Percentiles rank a stretch among this genome's conserved stretches.
Evolutionary conservation across 2,888 invertebrate species (phyloP).

Genomic region (Agonum fuliginosum): DNA sequence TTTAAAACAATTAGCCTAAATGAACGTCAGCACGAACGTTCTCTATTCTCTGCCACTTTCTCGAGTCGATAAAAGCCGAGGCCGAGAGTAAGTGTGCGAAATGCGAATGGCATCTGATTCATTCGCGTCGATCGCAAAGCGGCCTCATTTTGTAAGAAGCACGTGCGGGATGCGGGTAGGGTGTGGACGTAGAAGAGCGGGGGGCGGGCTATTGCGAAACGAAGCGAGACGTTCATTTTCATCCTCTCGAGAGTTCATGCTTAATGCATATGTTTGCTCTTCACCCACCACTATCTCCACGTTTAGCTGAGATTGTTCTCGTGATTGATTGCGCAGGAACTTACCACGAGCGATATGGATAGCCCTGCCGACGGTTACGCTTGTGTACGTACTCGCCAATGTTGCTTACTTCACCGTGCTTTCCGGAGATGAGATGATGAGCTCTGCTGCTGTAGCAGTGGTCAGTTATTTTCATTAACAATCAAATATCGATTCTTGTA

Average conservation of each 20-base stretch:
- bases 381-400: constrained; percentile 92
- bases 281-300: constrained; percentile 6
- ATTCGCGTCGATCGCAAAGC: constrained; percentile 44
- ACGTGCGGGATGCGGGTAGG: constrained; percentile 33
- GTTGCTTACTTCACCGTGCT: constrained; percentile 94
- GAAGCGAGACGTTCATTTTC: constrained; percentile 53
- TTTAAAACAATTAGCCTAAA: constrained; percentile 30
- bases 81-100: neutral
- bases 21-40: constrained; percentile 3
- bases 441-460: constrained; percentile 90
- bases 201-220: neutral
- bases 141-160: constrained; percentile 56
- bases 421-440: constrained; percentile 85
- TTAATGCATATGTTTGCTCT: constrained; percentile 53
- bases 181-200: neutral
- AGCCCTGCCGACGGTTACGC: constrained; percentile 92
- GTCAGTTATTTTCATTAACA: constrained; percentile 74
- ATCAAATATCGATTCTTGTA: constrained; percentile 24
- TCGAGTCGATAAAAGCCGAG: constrained; percentile 42
- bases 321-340: constrained; percentile 78
- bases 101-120: constrained; percentile 39
- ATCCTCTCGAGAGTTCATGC: constrained; percentile 50
- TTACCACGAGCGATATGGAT: constrained; percentile 95
- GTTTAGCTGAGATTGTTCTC: constrained; percentile 38
- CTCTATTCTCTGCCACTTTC: neutral